A percentile compares a stretch with the other conserved stretches of the same genome.
Conservation (phyloP, 2,888 invertebrate species). For the Tanypteryx hageni region DNA sequence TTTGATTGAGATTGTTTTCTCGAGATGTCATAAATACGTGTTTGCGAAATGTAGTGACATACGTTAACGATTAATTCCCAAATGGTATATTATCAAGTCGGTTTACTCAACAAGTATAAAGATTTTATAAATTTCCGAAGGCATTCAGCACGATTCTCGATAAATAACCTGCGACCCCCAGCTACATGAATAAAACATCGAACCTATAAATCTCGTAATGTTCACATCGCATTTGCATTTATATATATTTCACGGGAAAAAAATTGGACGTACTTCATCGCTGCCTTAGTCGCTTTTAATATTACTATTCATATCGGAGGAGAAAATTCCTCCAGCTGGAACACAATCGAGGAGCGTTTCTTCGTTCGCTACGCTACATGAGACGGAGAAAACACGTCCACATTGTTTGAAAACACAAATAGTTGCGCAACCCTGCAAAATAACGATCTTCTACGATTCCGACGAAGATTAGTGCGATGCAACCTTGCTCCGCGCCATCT, state of each 20-base stretch:
- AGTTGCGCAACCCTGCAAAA: background rate
- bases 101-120: background rate
- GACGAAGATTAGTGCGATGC: background rate
- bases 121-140: conserved; percentile 4
- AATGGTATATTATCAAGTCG: background rate
- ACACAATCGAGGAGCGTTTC: background rate
- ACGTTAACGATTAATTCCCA: background rate
- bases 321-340: background rate
- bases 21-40: too few relatives aligned
- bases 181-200: background rate
- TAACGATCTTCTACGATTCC: background rate
- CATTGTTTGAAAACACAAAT: background rate
- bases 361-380: background rate
- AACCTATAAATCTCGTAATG: background rate
- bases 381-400: background rate
- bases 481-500: background rate
- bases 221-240: background rate
- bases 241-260: background rate
- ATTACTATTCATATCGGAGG: background rate
- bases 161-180: background rate
- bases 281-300: background rate
- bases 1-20: too few relatives aligned
- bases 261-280: background rate
- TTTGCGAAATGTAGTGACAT: too few relatives aligned
- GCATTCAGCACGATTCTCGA: background rate